phyloP scores from a whole-genome alignment of 1,140 invertebrate species.

The Melanaphis sacchari region DNA sequence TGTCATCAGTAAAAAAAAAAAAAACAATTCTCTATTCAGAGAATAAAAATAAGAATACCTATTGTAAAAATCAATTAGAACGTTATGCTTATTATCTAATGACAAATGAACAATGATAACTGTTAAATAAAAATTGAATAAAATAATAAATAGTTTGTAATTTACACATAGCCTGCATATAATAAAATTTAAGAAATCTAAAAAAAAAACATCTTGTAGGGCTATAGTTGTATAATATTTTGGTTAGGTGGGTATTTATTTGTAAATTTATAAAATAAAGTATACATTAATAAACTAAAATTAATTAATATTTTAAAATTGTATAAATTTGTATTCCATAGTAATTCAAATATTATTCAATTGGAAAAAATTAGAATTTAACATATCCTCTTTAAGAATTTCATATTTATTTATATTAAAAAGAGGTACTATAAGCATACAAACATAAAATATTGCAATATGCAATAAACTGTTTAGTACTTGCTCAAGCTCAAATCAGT shows the following conservation, averaged over 20 bases:
- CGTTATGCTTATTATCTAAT: not conserved
- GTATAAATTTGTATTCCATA: no score
- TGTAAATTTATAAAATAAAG: no score
- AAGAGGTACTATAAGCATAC: not conserved
- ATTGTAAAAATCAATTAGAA: not conserved
- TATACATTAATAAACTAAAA: no score
- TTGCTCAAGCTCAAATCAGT: not conserved
- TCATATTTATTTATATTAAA: not conserved
- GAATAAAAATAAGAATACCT: not conserved
- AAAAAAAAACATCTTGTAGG: no score
- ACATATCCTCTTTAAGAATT: not conserved
- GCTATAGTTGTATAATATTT: no score
- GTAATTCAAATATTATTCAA: no score
- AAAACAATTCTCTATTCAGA: no score
- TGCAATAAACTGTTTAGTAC: no score
- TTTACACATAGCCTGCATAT: not conserved
- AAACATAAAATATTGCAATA: not conserved
- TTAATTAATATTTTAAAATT: no score
- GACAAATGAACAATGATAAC: not conserved
- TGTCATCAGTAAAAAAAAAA: not conserved
- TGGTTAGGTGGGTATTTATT: no score
- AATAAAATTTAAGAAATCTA: not conserved
- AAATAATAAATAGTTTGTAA: not conserved
- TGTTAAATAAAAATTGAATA: not conserved
- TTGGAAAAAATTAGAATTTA: not conserved